Conservation (phyloP, 2,113 vertebrate species). For the Rhagologus leucostigma region DNA sequence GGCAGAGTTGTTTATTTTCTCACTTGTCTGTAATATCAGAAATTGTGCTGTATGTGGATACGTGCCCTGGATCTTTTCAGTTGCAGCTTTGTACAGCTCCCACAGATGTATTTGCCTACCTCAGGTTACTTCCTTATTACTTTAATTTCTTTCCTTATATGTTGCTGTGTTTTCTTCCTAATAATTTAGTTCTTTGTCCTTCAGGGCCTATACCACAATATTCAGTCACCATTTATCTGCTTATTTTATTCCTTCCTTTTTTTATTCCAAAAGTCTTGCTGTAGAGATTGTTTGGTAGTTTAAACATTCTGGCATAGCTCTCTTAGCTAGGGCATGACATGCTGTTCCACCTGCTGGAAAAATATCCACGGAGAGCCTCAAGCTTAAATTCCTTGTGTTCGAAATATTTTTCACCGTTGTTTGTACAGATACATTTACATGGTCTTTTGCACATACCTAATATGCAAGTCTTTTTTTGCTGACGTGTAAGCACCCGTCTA, state of each 20-base stretch:
- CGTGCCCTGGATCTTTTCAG: not conserved
- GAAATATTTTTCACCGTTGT: not conserved
- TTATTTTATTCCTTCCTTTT: slow-evolving; percentile 33
- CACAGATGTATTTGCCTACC: not conserved
- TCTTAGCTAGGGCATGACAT: not conserved
- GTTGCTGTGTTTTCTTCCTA: not conserved
- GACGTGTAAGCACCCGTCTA: not conserved
- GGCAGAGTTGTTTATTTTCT: not conserved
- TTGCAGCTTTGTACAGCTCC: not conserved
- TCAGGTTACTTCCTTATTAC: not conserved
- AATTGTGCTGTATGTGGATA: not conserved
- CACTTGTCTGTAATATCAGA: not conserved
- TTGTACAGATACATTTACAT: not conserved
- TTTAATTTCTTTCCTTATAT: not conserved
- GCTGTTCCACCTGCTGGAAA: not conserved
- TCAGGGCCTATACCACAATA: not conserved
- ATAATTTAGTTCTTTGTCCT: not conserved
- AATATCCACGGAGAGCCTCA: not conserved
- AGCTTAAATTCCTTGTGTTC: not conserved
- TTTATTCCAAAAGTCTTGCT: not conserved
- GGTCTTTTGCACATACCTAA: not conserved
- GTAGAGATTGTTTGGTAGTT: slow-evolving; percentile 2
- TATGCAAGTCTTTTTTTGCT: not conserved
- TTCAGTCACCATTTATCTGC: slow-evolving; percentile 5
- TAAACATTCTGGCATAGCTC: not conserved